Base-by-base conservation (phyloP, 1,140 invertebrate species). In the Cherax destructor region DNA sequence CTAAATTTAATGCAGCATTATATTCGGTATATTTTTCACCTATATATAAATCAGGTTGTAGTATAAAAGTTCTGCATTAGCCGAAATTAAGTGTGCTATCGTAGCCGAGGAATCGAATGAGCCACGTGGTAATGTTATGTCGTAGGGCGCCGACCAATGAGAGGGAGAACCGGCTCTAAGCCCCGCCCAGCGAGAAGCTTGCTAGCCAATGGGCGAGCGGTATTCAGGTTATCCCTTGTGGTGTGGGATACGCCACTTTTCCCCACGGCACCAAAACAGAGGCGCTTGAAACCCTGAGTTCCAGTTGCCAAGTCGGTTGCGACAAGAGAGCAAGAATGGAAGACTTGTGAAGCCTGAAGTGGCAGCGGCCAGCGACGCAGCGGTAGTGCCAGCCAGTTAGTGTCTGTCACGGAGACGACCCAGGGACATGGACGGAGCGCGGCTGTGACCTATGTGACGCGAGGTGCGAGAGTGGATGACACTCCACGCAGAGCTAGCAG, bases 41-140 rank as follows among this genome's bases (percentile, higher is more conserved):
- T 13, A 81, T 91, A 21, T 56, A 30, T 6, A 21, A 72, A 49
- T 52, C 65, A 91, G 69, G 41, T 24, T 59, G 50, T 81, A 56
- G 11, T 74, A 30, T 47, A 69, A 69, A 30, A 49, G 41, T 18
- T 89, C 30, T 84, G 30, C 30, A 65, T 52, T 56, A 21, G 56
- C 52, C 30, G 24, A 91, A 69, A 81, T 91, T 41, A 80, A 16
- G 83, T 91, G 76, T 56, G 49, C 86, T 91, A 83, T 86, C 90
- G 84, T 81, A 50, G 69, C 78, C 78, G 79, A 56, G 90, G 84
- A 91, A 86, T 91, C 78, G 90, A 91, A 86, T 50, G 84, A 86
- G 84, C 90, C 90, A 91, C 90, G 90, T 91, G 90, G 90, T 91
- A 85, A 88, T 88, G 87, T 92, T 90, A 88, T 90, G 91, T 92